Percentiles rank a stretch among this genome's conserved stretches.
These are phyloP conservation scores for Dipodomys merriami DNA, from an alignment of 2,113 vertebrate species.

Conservation along the genomic window DNA sequence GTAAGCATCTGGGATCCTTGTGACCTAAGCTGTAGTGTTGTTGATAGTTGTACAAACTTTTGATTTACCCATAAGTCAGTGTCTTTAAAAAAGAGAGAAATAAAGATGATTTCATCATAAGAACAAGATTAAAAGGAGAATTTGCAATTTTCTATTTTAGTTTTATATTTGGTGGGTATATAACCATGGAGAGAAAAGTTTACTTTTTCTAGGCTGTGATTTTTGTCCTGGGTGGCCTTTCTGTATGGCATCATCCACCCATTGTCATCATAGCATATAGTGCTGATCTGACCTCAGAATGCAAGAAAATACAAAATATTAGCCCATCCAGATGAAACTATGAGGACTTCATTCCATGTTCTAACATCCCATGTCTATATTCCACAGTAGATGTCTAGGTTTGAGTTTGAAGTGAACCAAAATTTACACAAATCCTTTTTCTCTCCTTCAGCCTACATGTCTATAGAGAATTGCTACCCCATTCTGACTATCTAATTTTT, in stretches of 20 bases:
- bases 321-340: neutral
- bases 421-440: neutral
- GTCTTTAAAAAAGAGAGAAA: neutral
- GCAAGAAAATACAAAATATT: neutral
- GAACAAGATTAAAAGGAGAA: neutral
- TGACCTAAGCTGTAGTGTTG: neutral
- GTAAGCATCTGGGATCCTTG: neutral
- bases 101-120: neutral
- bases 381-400: neutral
- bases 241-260: neutral
- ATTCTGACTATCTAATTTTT: neutral
- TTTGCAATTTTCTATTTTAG: neutral
- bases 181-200: neutral
- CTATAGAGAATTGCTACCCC: neutral
- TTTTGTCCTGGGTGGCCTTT: neutral
- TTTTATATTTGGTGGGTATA: neutral
- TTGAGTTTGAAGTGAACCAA: conserved; percentile 26
- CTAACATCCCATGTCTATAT: neutral
- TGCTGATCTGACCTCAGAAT: neutral
- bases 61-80: neutral
- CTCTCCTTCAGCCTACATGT: neutral
- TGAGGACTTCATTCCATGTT: neutral
- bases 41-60: neutral
- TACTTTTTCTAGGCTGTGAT: neutral
- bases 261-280: neutral